These are phyloP conservation scores for Pseudomyrmex flavicornis DNA, from an alignment of 1,140 invertebrate species.

Conservation along the genomic window DNA sequence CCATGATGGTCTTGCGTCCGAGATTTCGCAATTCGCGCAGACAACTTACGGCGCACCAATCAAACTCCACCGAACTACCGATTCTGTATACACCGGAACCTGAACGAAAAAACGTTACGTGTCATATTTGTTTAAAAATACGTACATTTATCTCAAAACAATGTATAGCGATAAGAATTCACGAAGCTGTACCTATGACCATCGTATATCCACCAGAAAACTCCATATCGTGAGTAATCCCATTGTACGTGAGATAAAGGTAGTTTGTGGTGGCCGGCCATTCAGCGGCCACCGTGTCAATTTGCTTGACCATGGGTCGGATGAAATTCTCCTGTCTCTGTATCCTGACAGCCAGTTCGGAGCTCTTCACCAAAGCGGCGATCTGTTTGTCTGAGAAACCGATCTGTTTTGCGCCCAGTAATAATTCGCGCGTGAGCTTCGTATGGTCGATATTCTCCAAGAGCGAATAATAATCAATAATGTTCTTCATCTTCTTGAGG, in stretches of 20 bases:
- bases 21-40: constrained; percentile 95
- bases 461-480: constrained; percentile 90
- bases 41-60: constrained; percentile 99
- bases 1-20: constrained; percentile 97
- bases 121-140: not conserved
- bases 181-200: constrained; percentile 88
- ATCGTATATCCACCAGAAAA: constrained; percentile 93
- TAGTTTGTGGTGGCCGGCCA: constrained; percentile 99
- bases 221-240: constrained; percentile 92
- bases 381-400: constrained; percentile 99
- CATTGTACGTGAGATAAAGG: constrained; percentile 98
- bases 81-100: constrained; percentile 99
- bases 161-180: not conserved
- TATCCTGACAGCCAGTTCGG: constrained; percentile 92
- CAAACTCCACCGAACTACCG: constrained; percentile 99
- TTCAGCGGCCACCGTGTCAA: constrained; percentile 99
- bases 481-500: constrained; percentile 97
- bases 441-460: constrained; percentile 88
- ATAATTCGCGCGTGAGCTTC: constrained; percentile 86
- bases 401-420: constrained; percentile 95
- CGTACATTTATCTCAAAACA: not conserved
- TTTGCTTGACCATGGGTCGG: constrained; percentile 97
- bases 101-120: constrained; percentile 64
- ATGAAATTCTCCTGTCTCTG: constrained; percentile 91
- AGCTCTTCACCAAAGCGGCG: constrained; percentile 94